phyloP scores from a whole-genome alignment of 2,113 vertebrate species.

The Silurus glanis region DNA sequence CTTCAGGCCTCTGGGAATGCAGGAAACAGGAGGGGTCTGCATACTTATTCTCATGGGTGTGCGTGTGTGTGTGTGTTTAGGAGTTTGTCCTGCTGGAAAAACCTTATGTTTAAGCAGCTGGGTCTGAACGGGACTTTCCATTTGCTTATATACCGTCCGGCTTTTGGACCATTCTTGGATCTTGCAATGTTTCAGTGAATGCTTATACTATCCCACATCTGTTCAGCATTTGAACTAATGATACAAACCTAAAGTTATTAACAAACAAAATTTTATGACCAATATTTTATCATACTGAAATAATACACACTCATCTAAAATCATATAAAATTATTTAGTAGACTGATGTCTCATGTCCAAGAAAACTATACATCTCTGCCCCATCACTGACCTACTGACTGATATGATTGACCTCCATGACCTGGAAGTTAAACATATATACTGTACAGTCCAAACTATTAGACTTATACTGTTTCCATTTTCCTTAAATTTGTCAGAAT shows the following conservation, averaged over 20 bases:
- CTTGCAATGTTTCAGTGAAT: background rate
- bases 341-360: background rate
- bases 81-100: conserved; percentile 9
- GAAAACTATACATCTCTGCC: background rate
- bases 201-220: background rate
- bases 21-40: conserved; percentile 7
- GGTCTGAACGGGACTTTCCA: conserved; percentile 1
- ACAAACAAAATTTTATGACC: background rate
- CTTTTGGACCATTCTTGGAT: background rate
- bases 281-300: background rate
- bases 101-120: background rate
- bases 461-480: background rate
- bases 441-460: background rate
- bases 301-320: background rate
- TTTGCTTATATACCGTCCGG: background rate
- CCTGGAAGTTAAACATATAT: background rate
- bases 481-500: background rate
- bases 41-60: background rate
- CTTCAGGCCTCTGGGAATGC: conserved; percentile 33
- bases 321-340: background rate
- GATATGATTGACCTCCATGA: background rate
- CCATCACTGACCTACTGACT: background rate
- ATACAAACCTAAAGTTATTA: background rate
- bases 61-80: background rate
- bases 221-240: background rate